These are phyloP conservation scores for Tympanuchus pallidicinctus DNA, from an alignment of 2,113 vertebrate species.

Conservation along the genomic window DNA sequence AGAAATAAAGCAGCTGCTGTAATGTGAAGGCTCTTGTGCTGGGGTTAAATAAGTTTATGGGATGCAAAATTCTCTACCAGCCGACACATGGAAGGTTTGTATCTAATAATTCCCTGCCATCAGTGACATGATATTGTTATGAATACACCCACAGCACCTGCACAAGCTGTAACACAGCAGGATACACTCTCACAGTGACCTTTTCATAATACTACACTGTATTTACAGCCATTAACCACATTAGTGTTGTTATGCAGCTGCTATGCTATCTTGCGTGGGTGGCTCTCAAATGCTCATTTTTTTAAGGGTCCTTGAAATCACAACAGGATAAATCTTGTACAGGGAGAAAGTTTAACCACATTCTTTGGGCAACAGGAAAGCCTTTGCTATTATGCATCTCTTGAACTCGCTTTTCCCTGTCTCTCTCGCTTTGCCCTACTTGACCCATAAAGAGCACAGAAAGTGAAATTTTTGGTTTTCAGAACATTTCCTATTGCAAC, in stretches of 20 bases:
- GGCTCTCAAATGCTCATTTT: slow-evolving; percentile 47
- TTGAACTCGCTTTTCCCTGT: slow-evolving; percentile 62
- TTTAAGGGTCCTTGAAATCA: slow-evolving; percentile 74
- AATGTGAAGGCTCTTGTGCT: neutral
- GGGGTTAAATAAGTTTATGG: slow-evolving; percentile 48
- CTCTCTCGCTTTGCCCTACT: neutral
- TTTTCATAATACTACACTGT: slow-evolving; percentile 28
- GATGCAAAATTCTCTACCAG: slow-evolving; percentile 23
- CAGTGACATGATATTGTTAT: slow-evolving; percentile 15
- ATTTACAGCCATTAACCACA: slow-evolving; percentile 10
- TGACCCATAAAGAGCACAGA: slow-evolving; percentile 42
- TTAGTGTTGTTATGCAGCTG: slow-evolving; percentile 64
- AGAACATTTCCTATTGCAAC: slow-evolving; percentile 45
- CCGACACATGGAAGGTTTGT: neutral
- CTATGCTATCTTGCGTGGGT: slow-evolving; percentile 49
- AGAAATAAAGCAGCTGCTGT: neutral
- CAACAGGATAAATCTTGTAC: slow-evolving; percentile 72
- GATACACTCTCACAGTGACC: slow-evolving; percentile 29
- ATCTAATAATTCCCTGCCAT: slow-evolving; percentile 38
- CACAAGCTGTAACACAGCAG: slow-evolving; percentile 31
- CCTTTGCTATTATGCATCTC: slow-evolving; percentile 49
- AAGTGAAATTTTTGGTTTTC: slow-evolving; percentile 54
- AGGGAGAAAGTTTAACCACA: slow-evolving; percentile 66
- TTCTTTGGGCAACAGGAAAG: slow-evolving; percentile 62
- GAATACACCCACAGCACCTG: slow-evolving; percentile 49